These are phyloP conservation scores for Eilema caniola DNA, from an alignment of 2,888 invertebrate genomes.

Conservation along the genomic window DNA sequence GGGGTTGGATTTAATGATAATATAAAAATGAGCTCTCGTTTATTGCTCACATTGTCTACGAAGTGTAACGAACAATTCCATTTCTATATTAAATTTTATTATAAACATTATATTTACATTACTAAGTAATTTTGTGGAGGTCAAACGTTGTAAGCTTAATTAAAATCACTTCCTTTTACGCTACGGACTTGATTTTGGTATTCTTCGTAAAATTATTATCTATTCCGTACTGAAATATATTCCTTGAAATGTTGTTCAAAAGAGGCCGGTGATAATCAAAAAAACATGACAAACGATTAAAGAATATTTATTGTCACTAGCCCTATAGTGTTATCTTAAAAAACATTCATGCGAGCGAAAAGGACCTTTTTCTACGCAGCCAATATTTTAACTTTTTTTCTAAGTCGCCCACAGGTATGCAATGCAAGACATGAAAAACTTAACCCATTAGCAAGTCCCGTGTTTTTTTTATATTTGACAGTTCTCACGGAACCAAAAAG, in stretches of 20 bases:
- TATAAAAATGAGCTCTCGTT: slow-evolving; percentile 33
- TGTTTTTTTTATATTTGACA: slow-evolving; percentile 33
- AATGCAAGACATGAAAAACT: slow-evolving; percentile 35
- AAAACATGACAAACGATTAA: slow-evolving; percentile 16
- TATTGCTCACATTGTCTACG: not conserved
- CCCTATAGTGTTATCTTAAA: not conserved
- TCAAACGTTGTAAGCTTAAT: too few relatives aligned
- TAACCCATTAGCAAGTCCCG: slow-evolving; percentile 49
- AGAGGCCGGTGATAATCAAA: not conserved
- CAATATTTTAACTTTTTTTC: slow-evolving; percentile 2
- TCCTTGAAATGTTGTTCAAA: not conserved
- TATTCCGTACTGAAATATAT: not conserved
- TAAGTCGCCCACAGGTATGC: slow-evolving; percentile 31
- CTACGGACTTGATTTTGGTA: not conserved
- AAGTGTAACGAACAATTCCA: not conserved
- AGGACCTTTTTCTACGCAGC: slow-evolving; percentile 7
- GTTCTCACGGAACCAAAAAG: slow-evolving; percentile 55
- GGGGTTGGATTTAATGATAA: slow-evolving; percentile 47
- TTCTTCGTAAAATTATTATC: not conserved
- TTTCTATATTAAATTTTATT: too few relatives aligned
- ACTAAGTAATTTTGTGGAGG: too few relatives aligned
- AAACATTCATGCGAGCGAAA: not conserved
- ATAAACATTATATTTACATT: too few relatives aligned
- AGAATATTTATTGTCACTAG: slow-evolving; percentile 13
- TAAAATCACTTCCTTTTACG: too few relatives aligned